Conservation (phyloP, 2,888 invertebrate species). For the Trachelus troglodyta region DNA sequence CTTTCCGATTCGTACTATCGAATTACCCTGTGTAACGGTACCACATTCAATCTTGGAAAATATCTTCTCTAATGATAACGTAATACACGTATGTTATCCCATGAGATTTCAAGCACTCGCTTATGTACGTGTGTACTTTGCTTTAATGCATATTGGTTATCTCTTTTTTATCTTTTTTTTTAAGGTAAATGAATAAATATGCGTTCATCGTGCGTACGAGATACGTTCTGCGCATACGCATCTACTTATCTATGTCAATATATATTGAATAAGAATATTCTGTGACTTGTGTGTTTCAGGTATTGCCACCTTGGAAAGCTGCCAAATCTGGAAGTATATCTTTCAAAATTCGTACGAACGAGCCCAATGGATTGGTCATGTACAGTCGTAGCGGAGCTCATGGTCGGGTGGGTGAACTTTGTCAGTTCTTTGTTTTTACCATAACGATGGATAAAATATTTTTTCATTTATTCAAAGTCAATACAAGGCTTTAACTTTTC, state of each 20-base stretch:
- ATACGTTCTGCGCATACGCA: neutral
- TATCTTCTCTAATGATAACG: neutral
- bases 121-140: neutral
- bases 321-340: slow-evolving; percentile 90
- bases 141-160: neutral
- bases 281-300: slow-evolving; percentile 69
- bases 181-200: neutral
- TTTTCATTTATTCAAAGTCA: neutral
- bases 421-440: neutral
- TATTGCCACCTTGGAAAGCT: slow-evolving; percentile 91
- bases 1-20: neutral
- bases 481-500: neutral
- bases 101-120: neutral
- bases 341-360: slow-evolving; percentile 95
- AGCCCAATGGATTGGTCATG: slow-evolving; percentile 92
- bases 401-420: slow-evolving; percentile 44
- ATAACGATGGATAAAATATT: neutral
- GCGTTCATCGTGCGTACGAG: no score
- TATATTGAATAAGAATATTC: neutral
- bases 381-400: slow-evolving; percentile 82
- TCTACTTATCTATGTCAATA: neutral
- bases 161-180: neutral
- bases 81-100: neutral
- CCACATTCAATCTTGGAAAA: neutral
- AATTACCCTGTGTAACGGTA: neutral